Conservation (phyloP, 2,113 vertebrate species). For the Nothoprocta pentlandii region DNA sequence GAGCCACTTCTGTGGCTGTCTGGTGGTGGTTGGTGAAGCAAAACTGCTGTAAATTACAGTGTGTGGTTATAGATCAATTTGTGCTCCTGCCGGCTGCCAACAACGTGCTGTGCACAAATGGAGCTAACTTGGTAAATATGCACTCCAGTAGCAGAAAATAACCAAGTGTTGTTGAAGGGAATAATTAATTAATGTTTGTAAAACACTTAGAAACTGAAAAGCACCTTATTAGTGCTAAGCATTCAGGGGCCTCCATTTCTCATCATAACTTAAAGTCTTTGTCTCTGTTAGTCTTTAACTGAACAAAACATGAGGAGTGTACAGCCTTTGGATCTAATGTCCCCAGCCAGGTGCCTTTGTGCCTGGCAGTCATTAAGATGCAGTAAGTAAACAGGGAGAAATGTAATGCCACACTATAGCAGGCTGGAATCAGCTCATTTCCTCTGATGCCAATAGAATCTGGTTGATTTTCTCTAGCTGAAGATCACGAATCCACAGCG, state of each 20-base stretch:
- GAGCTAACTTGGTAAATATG: conserved; percentile 60
- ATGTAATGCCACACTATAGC: neutral
- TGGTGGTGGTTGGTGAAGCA: conserved; percentile 56
- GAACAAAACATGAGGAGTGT: neutral
- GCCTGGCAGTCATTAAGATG: conserved; percentile 15
- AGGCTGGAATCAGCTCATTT: conserved; percentile 8
- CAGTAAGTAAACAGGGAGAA: conserved; percentile 36
- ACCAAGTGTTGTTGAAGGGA: conserved; percentile 53
- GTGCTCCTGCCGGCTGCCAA: conserved; percentile 57
- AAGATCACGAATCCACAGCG: neutral
- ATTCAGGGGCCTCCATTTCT: conserved; percentile 3
- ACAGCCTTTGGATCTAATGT: neutral
- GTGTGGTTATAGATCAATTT: conserved; percentile 66
- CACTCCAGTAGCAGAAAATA: conserved; percentile 48
- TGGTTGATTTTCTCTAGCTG: conserved; percentile 26
- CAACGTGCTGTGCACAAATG: conserved; percentile 38
- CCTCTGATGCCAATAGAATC: neutral
- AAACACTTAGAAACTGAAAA: conserved; percentile 63
- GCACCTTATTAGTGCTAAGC: conserved; percentile 47
- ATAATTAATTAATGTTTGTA: conserved; percentile 72
- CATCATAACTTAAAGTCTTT: neutral
- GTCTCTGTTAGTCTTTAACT: neutral
- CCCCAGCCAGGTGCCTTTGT: neutral
- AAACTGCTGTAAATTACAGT: conserved; percentile 66
- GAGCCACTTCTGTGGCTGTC: neutral